Base-by-base conservation (phyloP, 2,888 invertebrate genomes). In the Acleris sparsana region DNA sequence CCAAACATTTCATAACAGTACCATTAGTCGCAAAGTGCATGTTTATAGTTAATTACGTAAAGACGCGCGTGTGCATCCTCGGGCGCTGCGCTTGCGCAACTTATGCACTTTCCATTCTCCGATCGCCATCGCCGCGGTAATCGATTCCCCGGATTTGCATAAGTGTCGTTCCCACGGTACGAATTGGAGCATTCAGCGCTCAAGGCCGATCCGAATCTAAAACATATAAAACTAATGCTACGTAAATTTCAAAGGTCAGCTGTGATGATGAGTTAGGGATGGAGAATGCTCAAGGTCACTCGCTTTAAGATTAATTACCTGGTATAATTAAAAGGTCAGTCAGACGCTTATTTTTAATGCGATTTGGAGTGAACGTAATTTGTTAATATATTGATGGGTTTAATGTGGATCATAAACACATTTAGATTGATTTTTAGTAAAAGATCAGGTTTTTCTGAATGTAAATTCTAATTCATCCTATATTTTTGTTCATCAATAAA, bases 91-190 rank as follows among this genome's bases (percentile, higher is more conserved):
- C 61, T 80, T 90, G 84, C 88, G 85, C 84, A 89, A 89, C 78
- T 74, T 75, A 76, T 87, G 87, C 88, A 89, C 89, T 89, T 91
- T 91, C 89, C 86, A 85, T 87, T 86, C 72, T 71, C 70, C 73
- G 72, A 80, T 81, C 80, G 76, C 77, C 80, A 78, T 82, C 78
- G 76, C 77, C 69, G 75, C 79, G 76, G 85, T 90, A 88, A 90
- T 90, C 89, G 88, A 89, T 89, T 87, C 88, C 86, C 81, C 80
- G 80, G 84, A 88, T 89, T 88, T 85, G 81, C 87, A 87, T 89
- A 86, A 89, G 84, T 83, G 83, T 79, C 85, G 82, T 88, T 91
- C 91, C 88, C 91, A 89, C 91, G 89, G 77, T 83, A 71, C 69
- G 74, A 89, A 81, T 80, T 86, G 77, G 86, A 85, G 81, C 86